Base-by-base conservation (phyloP, 2,113 vertebrate genomes). In the Pithys albifrons region DNA sequence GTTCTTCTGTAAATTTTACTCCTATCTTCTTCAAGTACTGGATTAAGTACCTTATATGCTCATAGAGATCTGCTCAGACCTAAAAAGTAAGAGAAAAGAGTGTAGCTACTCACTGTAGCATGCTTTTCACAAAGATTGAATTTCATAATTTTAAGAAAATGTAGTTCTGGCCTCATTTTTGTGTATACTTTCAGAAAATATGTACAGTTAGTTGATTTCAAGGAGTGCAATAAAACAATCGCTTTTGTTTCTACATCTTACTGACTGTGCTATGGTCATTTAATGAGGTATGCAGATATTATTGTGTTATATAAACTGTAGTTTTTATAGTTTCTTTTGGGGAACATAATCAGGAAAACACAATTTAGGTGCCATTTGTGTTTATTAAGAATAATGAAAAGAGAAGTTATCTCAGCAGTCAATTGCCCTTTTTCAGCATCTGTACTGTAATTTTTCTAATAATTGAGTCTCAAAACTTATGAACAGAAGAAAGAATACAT, bases 381-480 rank as follows among this genome's bases (percentile, higher is more conserved):
- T 88, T 95, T 93, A 91, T 85, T 88, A 94, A 79, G 64, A 83
- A 71, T 89, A 95, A 91, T 74, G 67, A 84, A 85, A 89, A 89
- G 14, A 14, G 39, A 94, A 75, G 25, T 33, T 76, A 93, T 89
- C 37, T 91, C 59, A 91, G 85, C 66, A 91, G 77, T 70, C 92
- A 93, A 45, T 73, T 91, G 79, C n/a, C 12, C 18, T 88, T 84
- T 33, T 85, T 72, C 45, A 64, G 9, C 23, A 65, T 76, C 84
- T 89, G 35, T 65, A 28, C 27, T 55, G 14, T 71, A 75, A 76
- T 79, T 88, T 52, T 66, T 69, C 39, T 22, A 87, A 55, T 55
- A 93, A 76, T 17, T 79, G 35, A 82, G 23, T 85, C 46, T 92
- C 55, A 76, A 76, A 89, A 8, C 12, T 55, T 54, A 77, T 17